Evolutionary conservation across 1,140 invertebrate species (phyloP).

Genomic region (Hylaeus anthracinus): DNA sequence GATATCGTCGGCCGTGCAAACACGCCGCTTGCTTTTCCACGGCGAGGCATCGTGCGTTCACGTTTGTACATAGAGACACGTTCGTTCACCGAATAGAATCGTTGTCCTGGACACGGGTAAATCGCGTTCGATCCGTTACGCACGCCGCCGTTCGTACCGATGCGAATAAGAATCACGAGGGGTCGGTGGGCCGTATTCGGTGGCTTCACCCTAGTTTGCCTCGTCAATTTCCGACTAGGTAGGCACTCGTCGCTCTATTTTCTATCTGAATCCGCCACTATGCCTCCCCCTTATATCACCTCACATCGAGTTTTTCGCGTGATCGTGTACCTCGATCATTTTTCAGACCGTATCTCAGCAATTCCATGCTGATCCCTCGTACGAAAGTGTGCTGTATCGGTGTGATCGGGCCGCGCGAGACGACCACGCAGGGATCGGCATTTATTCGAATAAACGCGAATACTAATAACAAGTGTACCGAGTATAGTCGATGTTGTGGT

Average conservation of each 20-base stretch:
- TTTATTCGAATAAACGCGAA: no score
- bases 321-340: background rate
- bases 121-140: conserved; percentile 3
- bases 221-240: conserved; percentile 66
- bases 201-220: conserved; percentile 57
- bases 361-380: no score
- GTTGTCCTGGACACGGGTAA: background rate
- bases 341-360: no score
- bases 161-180: conserved; percentile 51
- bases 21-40: background rate
- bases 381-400: background rate
- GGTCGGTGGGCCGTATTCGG: conserved; percentile 58
- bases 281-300: background rate
- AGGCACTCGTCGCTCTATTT: conserved; percentile 35
- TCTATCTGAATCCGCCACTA: background rate
- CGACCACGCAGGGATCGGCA: no score
- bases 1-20: background rate
- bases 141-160: conserved; percentile 27
- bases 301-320: background rate
- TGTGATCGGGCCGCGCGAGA: background rate
- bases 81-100: background rate
- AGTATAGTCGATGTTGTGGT: no score
- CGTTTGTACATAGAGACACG: background rate
- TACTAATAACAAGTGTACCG: no score
- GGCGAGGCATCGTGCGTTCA: background rate